Evolutionary conservation across 2,888 invertebrate species (phyloP).

Genomic region (Antheraea assamensis): DNA sequence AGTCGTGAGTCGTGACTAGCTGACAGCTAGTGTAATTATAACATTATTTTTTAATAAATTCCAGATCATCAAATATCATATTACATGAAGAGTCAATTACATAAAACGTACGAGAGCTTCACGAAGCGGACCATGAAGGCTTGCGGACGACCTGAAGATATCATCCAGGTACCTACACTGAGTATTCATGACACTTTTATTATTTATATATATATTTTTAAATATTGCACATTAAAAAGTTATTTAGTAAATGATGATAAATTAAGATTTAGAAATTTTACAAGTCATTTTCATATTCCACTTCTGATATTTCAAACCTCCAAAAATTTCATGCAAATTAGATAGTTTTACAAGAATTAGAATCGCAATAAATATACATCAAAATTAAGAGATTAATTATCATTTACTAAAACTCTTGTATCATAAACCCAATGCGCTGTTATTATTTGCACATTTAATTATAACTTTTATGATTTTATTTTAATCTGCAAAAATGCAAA

Average conservation of each 20-base stretch:
- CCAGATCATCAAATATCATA: constrained; percentile 92
- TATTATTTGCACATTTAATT: background rate
- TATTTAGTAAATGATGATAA: background rate
- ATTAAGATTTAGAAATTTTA: background rate
- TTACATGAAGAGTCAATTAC: constrained; percentile 86
- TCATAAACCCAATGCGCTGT: background rate
- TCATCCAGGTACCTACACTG: constrained; percentile 64
- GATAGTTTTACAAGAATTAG: no score
- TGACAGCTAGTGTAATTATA: no score
- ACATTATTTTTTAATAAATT: constrained; percentile 21
- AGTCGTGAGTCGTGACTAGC: no score
- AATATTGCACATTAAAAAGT: background rate
- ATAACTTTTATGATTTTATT: background rate
- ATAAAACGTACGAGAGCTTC: constrained; percentile 86
- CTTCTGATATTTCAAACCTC: background rate
- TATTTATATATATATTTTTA: constrained; percentile 7
- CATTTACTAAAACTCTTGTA: background rate
- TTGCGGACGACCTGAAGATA: constrained; percentile 81
- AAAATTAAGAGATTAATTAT: background rate
- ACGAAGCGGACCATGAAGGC: constrained; percentile 83
- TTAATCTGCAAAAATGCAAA: background rate
- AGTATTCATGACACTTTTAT: constrained; percentile 19
- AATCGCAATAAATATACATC: no score
- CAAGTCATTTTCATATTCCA: no score
- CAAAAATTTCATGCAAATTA: background rate